Conservation (phyloP, 2,888 invertebrate species). For the Eilema depressum region DNA sequence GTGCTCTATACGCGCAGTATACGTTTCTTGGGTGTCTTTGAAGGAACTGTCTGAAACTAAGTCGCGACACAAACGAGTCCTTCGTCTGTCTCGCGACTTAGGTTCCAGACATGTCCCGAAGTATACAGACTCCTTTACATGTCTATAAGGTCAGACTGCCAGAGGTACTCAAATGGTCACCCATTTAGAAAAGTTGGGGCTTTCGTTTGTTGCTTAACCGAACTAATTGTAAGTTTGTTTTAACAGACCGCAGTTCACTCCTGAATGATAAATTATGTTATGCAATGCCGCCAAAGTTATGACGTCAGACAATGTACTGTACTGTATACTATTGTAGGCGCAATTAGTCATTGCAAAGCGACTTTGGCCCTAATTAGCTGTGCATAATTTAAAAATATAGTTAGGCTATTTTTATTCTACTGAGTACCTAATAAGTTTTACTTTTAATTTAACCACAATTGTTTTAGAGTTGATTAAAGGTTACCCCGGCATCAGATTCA, state of each 20-base stretch:
- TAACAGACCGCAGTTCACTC: neutral
- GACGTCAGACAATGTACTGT: neutral
- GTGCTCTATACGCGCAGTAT: too few species aligned
- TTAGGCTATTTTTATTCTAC: neutral
- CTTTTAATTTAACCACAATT: neutral
- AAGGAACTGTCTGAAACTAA: too few species aligned
- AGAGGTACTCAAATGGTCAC: neutral
- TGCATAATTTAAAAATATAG: too few species aligned
- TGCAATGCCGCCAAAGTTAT: neutral
- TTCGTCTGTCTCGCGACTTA: too few species aligned
- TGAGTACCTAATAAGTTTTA: neutral
- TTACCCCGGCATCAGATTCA: too few species aligned
- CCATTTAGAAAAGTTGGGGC: neutral
- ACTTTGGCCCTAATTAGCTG: neutral
- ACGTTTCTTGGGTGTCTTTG: too few species aligned
- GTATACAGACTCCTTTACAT: neutral
- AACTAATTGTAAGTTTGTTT: neutral
- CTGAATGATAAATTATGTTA: constrained; percentile 4
- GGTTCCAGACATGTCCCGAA: too few species aligned
- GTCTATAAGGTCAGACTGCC: neutral
- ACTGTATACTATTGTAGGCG: neutral
- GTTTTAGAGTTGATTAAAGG: neutral
- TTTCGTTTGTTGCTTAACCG: neutral
- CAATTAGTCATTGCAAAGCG: neutral
- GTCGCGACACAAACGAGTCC: too few species aligned